Evolutionary conservation across 2,797 vertebrate species (phyloP).

Genomic region (Gymnodraco acuticeps): DNA sequence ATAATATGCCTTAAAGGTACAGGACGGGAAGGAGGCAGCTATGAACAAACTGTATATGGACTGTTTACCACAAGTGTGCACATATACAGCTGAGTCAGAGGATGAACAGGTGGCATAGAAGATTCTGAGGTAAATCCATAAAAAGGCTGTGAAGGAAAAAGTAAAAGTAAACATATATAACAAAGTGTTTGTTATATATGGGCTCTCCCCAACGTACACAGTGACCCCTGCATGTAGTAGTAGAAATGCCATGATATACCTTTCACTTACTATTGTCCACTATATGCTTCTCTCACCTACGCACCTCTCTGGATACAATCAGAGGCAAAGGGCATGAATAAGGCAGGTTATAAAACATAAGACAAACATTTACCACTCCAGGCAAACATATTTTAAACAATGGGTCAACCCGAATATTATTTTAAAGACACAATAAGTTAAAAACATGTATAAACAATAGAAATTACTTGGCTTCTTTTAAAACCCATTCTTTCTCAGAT

Average conservation of each 20-base stretch:
- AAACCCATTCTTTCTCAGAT: slow-evolving; percentile 53
- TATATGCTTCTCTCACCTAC: slow-evolving; percentile 44
- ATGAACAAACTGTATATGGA: slow-evolving; percentile 25
- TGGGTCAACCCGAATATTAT: slow-evolving; percentile 55
- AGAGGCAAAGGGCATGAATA: slow-evolving; percentile 79
- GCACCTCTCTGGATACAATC: slow-evolving; percentile 64
- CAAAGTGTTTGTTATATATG: slow-evolving; percentile 38
- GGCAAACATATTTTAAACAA: slow-evolving; percentile 45
- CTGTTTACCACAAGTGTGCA: slow-evolving; percentile 25
- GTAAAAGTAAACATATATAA: slow-evolving; percentile 39
- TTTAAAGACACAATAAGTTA: slow-evolving; percentile 68
- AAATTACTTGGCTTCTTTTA: slow-evolving; percentile 69
- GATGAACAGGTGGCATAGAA: slow-evolving; percentile 70
- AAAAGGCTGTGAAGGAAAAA: slow-evolving; percentile 55
- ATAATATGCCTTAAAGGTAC: slow-evolving; percentile 45
- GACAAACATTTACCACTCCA: slow-evolving; percentile 35
- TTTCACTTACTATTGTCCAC: slow-evolving; percentile 15
- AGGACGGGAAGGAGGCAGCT: slow-evolving; percentile 42
- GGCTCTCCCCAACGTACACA: slow-evolving; percentile 32
- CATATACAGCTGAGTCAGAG: slow-evolving; percentile 41
- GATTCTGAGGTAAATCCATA: slow-evolving; percentile 76
- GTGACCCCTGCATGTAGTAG: slow-evolving; percentile 23
- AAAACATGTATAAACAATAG: slow-evolving; percentile 69
- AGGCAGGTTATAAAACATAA: slow-evolving; percentile 79
- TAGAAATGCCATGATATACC: slow-evolving; percentile 36